phyloP scores from a whole-genome alignment of 2,888 invertebrate species.

The Mythimna vitellina region DNA sequence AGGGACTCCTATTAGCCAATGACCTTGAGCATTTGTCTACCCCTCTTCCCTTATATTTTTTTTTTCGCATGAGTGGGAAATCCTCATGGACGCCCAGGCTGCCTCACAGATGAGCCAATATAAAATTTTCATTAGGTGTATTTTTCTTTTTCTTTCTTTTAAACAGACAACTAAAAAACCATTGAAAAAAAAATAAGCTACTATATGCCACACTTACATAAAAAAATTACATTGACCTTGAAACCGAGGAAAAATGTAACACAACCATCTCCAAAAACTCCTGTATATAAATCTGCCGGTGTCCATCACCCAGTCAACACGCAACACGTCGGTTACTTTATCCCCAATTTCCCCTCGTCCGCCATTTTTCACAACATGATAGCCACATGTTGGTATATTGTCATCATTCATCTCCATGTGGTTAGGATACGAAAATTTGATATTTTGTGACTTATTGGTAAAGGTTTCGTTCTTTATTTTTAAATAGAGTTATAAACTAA shows the following conservation, averaged over 20 bases:
- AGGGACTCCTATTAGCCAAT: no score
- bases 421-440: not conserved
- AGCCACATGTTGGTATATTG: slow-evolving; percentile 4
- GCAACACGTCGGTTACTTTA: slow-evolving; percentile 14
- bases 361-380: slow-evolving; percentile 23
- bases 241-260: not conserved
- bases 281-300: not conserved
- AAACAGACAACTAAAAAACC: no score
- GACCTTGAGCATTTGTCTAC: no score
- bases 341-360: slow-evolving; percentile 17
- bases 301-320: slow-evolving; percentile 13
- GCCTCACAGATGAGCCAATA: no score
- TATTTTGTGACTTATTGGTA: not conserved
- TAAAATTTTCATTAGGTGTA: no score
- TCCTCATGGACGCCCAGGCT: no score
- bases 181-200: no score
- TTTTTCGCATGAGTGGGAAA: no score
- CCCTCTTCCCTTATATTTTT: no score
- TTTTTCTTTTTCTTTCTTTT: no score
- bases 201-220: not conserved
- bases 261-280: not conserved
- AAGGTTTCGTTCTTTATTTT: not conserved
- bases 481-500: not conserved
- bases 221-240: not conserved
- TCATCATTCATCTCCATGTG: slow-evolving; percentile 22